phyloP scores from a whole-genome alignment of 2,888 invertebrate genomes.

The Octonoba sinensis region DNA sequence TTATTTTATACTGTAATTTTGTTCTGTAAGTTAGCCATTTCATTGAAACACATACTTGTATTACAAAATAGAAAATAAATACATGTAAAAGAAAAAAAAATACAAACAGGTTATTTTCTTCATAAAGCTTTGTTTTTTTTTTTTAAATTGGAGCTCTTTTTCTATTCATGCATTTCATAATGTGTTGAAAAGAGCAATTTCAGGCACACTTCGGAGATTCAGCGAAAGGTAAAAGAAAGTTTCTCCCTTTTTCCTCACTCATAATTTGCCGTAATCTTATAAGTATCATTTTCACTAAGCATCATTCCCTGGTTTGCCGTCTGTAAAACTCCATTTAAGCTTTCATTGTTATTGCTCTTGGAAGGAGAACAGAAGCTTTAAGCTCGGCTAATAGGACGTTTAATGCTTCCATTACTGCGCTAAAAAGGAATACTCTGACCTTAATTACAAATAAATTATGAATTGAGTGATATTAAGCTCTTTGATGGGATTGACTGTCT shows the following conservation, averaged over 20 bases:
- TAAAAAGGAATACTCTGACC: slow-evolving; percentile 30
- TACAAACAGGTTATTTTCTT: too few species aligned
- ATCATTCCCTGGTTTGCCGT: background rate
- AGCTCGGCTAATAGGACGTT: slow-evolving; percentile 16
- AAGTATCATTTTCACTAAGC: slow-evolving; percentile 33
- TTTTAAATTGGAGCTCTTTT: too few species aligned
- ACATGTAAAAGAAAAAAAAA: too few species aligned
- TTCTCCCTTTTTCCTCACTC: slow-evolving; percentile 15
- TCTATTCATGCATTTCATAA: too few species aligned
- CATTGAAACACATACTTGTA: too few species aligned
- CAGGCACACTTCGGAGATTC: slow-evolving; percentile 17
- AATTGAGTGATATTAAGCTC: background rate
- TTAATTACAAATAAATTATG: slow-evolving; percentile 35
- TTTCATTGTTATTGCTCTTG: slow-evolving; percentile 36
- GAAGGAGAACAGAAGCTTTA: slow-evolving; percentile 1
- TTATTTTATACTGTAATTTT: too few species aligned
- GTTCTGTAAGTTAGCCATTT: too few species aligned
- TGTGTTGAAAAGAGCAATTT: slow-evolving; percentile 7
- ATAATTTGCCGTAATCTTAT: slow-evolving; percentile 32
- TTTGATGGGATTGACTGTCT: slow-evolving; percentile 1
- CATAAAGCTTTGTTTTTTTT: too few species aligned
- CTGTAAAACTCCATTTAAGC: slow-evolving; percentile 24
- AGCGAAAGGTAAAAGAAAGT: slow-evolving; percentile 10
- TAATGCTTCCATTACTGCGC: slow-evolving; percentile 20
- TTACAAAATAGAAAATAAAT: too few species aligned